These are phyloP conservation scores for Limnothrissa miodon DNA, from an alignment of 2,113 vertebrate species.

Conservation along the genomic window DNA sequence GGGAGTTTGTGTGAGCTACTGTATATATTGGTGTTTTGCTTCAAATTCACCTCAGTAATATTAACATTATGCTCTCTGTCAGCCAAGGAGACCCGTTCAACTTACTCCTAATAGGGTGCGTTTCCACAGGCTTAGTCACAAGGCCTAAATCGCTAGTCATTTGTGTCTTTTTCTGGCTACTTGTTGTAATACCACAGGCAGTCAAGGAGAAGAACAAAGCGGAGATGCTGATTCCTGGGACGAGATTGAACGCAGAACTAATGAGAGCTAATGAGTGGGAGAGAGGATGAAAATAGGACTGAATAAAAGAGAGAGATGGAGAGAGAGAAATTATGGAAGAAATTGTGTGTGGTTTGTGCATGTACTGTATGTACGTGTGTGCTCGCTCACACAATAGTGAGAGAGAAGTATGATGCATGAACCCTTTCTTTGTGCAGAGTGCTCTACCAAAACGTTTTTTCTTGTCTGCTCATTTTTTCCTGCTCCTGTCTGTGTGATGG, in stretches of 20 bases:
- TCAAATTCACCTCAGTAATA: not conserved
- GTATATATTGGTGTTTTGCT: not conserved
- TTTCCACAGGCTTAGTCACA: not conserved
- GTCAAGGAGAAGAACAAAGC: not conserved
- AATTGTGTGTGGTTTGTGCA: not conserved
- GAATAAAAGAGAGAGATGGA: not conserved
- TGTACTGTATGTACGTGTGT: not conserved
- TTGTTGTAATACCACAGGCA: not conserved
- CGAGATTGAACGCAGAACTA: not conserved
- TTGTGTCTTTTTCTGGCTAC: not conserved
- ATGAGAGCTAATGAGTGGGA: not conserved
- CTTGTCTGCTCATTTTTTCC: not conserved
- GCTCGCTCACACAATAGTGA: not conserved
- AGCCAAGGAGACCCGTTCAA: not conserved
- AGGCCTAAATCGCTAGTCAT: not conserved
- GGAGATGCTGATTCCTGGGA: not conserved
- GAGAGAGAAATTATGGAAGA: not conserved
- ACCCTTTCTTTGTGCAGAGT: slow-evolving; percentile 25
- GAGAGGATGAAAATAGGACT: not conserved
- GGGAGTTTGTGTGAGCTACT: not conserved
- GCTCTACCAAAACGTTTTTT: not conserved
- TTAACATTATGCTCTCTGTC: not conserved
- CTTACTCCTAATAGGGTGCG: not conserved
- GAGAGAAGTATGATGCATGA: not conserved
- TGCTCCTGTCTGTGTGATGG: slow-evolving; percentile 24